Evolutionary conservation across 2,797 vertebrate species (phyloP).

Genomic region (Dendrocincla tyrannina): DNA sequence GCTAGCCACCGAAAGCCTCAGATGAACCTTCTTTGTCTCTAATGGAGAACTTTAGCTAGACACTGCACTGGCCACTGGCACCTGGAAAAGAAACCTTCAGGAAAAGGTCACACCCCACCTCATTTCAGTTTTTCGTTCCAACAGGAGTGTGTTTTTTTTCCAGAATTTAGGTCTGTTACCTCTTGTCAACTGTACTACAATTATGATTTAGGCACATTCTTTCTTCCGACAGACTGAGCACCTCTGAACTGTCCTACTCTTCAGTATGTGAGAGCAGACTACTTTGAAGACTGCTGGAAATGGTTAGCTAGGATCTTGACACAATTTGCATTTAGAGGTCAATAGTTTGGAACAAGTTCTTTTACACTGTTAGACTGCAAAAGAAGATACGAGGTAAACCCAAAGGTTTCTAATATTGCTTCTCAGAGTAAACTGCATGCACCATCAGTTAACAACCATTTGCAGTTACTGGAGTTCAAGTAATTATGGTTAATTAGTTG

Average conservation of each 20-base stretch:
- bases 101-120: background rate
- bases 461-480: background rate
- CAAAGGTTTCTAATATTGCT: background rate
- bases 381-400: background rate
- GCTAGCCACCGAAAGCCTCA: background rate
- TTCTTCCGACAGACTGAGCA: background rate
- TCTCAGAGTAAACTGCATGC: background rate
- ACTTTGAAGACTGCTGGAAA: background rate
- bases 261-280: background rate
- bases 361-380: background rate
- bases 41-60: background rate
- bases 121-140: background rate
- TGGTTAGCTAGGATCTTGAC: background rate
- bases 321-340: background rate
- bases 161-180: background rate
- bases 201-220: background rate
- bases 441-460: background rate
- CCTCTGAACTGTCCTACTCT: background rate
- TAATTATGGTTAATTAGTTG: background rate
- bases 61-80: too few species aligned
- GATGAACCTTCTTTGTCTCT: background rate
- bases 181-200: background rate
- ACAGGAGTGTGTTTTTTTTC: fast-evolving
- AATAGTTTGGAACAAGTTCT: background rate
- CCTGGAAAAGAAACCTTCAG: background rate